Percentiles rank a stretch among this genome's conserved stretches.
Conservation (phyloP, 2,888 invertebrate genomes). For the Alviniconcha strummeri region DNA sequence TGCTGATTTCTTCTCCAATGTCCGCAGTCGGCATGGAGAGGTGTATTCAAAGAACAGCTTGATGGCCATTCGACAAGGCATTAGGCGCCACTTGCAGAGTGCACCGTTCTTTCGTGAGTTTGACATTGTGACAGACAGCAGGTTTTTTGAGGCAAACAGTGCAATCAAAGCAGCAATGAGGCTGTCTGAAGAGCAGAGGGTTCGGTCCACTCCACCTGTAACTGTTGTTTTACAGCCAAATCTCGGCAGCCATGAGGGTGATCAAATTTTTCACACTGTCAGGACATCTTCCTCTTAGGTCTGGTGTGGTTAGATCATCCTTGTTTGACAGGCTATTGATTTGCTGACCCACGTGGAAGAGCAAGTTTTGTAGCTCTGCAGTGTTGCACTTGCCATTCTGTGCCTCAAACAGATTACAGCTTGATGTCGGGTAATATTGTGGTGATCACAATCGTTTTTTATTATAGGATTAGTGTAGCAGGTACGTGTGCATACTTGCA, state of each 20-base stretch:
- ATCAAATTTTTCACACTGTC: too few species aligned
- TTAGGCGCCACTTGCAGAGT: slow-evolving; percentile 26
- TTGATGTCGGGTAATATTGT: too few species aligned
- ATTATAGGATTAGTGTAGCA: too few species aligned
- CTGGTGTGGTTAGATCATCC: too few species aligned
- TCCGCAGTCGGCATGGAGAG: slow-evolving; percentile 27
- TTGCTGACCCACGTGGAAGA: too few species aligned
- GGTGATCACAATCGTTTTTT: too few species aligned
- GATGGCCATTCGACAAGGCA: slow-evolving; percentile 30
- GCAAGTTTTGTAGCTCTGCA: too few species aligned
- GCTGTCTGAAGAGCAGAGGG: not conserved
- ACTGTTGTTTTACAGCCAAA: not conserved
- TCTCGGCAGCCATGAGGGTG: not conserved
- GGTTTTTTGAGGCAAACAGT: slow-evolving; percentile 22
- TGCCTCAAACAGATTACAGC: too few species aligned
- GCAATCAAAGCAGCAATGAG: slow-evolving; percentile 25
- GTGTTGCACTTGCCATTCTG: too few species aligned
- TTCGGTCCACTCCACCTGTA: not conserved
- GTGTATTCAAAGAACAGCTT: slow-evolving; percentile 28
- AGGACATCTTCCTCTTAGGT: too few species aligned
- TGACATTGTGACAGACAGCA: slow-evolving; percentile 24
- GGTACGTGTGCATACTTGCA: too few species aligned
- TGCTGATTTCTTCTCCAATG: slow-evolving; percentile 32
- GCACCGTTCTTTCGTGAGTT: slow-evolving; percentile 22
- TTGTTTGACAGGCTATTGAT: too few species aligned